Conservation (phyloP, 1,140 invertebrate species). For the Pygmarrhopalites habei region DNA sequence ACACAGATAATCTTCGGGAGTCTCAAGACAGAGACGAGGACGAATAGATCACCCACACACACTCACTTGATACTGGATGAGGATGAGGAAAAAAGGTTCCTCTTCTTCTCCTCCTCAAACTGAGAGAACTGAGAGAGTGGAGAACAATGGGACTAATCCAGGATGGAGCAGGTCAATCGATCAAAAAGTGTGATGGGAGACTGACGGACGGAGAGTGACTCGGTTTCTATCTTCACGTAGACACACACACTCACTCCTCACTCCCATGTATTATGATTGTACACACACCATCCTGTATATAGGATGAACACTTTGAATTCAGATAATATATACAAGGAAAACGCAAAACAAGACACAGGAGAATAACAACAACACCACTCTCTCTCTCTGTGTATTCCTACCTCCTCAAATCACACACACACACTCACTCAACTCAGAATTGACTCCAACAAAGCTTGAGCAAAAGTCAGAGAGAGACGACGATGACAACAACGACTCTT, state of each 20-base stretch:
- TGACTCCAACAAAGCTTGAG: neutral
- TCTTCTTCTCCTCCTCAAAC: neutral
- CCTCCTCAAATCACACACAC: neutral
- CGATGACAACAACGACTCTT: neutral
- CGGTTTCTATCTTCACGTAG: neutral
- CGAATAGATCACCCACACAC: constrained; percentile 22
- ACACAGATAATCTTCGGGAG: neutral
- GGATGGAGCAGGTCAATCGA: constrained; percentile 27
- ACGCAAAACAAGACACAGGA: neutral
- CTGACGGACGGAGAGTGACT: neutral
- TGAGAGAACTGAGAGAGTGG: neutral
- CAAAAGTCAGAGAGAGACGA: neutral
- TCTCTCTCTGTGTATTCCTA: neutral
- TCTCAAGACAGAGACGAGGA: neutral
- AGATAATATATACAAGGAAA: too few relatives aligned
- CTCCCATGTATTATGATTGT: too few relatives aligned
- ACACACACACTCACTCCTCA: neutral
- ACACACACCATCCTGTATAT: too few relatives aligned
- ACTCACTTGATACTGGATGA: neutral
- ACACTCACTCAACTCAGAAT: neutral
- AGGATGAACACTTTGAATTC: too few relatives aligned
- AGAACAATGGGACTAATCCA: constrained; percentile 24
- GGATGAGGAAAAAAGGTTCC: constrained; percentile 6
- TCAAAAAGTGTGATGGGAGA: constrained; percentile 22
- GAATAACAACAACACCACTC: too few relatives aligned